Evolutionary conservation across 30 jellyfish, hydroid and myxozoan genomes (phyloP), one percentile per base, ranked within the genome.

Genomic region (Aurelia coerulea): DNA sequence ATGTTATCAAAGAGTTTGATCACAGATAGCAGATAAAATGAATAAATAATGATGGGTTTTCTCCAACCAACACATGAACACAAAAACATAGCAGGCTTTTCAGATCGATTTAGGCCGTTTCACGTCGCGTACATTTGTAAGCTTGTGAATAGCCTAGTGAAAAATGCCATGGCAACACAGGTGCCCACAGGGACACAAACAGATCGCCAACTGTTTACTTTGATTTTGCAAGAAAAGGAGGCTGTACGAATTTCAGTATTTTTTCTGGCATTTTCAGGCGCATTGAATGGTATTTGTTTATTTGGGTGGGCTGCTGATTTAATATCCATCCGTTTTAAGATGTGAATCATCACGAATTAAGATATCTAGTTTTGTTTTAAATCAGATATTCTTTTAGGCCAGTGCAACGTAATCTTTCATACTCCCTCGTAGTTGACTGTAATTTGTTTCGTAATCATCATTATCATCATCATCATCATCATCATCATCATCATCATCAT

Each of bases 171-270:
- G 87, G 87, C 50, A 73, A 62, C 74, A 41, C 66, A 35, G 87
- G 53, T 56, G 35, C 68, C 87, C 41, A 77, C 87, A 77, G 67
- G 78, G 87, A 29, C 29, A 23, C 74, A 75, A 77, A 65, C 74
- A 31, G 87, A n/a, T 16, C 64, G 77, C 51, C 74, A 8, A 59
- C 87, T 77, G 76, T 56, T 77, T 60, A 46, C 78, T 59, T 77
- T 77, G 87, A 77, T 77, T 77, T 77, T 23, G 42, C 56, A 46
- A 60, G 51, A 77, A 77, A 68, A 77, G 76, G 65, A 64, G 62
- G 64, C 46, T 52, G 41, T 58, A 77, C 29, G 52, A 46, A 62
- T 59, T 60, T 77, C 46, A 13, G 23, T 58, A 62, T 77, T 77
- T 17, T 23, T 9, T 77, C 58, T 59, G 68, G 86, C 60, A 31